Base-by-base conservation (phyloP, 2,888 invertebrate species). In the Chouioia cunea region DNA sequence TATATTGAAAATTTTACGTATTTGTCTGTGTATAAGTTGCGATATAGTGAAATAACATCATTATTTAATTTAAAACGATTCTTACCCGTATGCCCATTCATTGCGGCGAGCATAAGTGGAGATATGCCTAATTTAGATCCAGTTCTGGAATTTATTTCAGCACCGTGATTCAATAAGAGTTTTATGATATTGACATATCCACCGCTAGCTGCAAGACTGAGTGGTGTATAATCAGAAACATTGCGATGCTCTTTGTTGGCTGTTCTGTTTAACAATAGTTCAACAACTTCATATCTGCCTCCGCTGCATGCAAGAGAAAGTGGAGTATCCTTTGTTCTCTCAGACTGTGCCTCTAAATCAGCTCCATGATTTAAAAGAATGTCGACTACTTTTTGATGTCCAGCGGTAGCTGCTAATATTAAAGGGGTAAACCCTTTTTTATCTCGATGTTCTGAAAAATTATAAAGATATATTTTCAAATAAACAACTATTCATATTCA, bases 351-450 rank as follows among this genome's bases (percentile, higher is more conserved):
- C 86, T 99, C 99, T 79, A 99, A 93, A 83, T 98, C 97, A n/a
- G 98, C 98, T 75, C 93, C 94, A 86, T 95, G 92, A 86, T 96
- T 96, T 67, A 99, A 87, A 6, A 99, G 90, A 78, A 96, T 93
- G 80, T 98, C 97, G 12, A 98, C 98, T 23, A 97, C 91, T 83
- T 93, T 92, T 71, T 94, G 93, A 84, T 96, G 96, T 0, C 99
- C 99, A 20, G 97, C 98, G 15, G 99, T 98, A 27, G 99, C 97
- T 56, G 98, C 97, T 77, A 99, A 89, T 81, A 99, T 99, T 52
- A 99, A 89, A 0, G 99, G 98, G 0, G 99, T 98, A 86, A 99
- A 99, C 36, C 99, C 98, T 87, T 99, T 99, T 87, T 99, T 99
- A 86, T 99, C 99, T 43, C 97, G 91, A 86, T 99, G 99, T 86